These are phyloP conservation scores for Hyphantria cunea DNA, from an alignment of 1,140 invertebrate genomes.

Conservation along the genomic window DNA sequence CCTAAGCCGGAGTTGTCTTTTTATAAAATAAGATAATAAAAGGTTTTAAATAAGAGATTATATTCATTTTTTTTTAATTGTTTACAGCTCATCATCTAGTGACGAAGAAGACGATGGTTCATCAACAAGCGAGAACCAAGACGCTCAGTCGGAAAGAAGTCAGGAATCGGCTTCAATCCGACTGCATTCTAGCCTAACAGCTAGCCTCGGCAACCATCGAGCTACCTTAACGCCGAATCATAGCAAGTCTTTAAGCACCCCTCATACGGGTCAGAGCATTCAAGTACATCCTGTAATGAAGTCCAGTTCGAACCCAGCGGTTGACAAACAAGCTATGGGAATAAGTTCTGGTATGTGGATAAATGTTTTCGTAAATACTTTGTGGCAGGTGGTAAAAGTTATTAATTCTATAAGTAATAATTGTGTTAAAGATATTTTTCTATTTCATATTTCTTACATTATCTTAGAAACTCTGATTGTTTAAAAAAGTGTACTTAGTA, in stretches of 20 bases:
- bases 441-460: no score
- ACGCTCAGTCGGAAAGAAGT: slow-evolving; percentile 60
- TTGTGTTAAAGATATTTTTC: no score
- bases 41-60: no score
- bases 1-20: no score
- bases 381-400: no score
- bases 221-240: slow-evolving; percentile 60
- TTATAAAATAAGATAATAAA: no score
- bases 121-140: slow-evolving; percentile 76
- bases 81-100: slow-evolving; percentile 84
- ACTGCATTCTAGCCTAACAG: slow-evolving; percentile 45
- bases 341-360: slow-evolving; percentile 64
- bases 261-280: slow-evolving; percentile 66
- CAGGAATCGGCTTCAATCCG: slow-evolving; percentile 57
- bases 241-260: slow-evolving; percentile 71
- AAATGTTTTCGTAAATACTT: not conserved
- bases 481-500: no score
- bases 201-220: slow-evolving; percentile 42
- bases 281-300: slow-evolving; percentile 78
- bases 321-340: slow-evolving; percentile 78
- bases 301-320: slow-evolving; percentile 76
- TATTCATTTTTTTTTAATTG: no score
- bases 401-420: no score
- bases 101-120: slow-evolving; percentile 85
- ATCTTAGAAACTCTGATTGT: no score